Evolutionary conservation across 2,888 invertebrate species (phyloP), one percentile per base, ranked within the genome.

Genomic region (Drosophila tanythrix): DNA sequence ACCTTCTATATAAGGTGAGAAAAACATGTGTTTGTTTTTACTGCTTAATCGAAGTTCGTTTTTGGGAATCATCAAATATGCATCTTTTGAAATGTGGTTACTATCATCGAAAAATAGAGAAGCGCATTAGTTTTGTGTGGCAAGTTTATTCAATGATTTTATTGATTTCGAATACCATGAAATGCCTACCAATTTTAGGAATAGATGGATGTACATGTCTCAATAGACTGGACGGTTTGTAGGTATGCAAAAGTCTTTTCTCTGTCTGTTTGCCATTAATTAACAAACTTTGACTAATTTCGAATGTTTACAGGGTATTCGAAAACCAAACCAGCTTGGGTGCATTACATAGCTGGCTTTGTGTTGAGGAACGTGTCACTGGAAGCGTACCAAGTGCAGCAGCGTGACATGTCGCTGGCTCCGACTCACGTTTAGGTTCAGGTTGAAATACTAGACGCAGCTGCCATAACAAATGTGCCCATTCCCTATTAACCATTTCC

Each of bases 371-470:
- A 74, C 75, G 79, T 76, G 76, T 61, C 79, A 52, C 38, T 55
- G 46, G 64, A 38, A 55, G 63, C 68, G 53, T 69, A 64, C 58
- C 69, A 77, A 79, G 73, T 74, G 81, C 76, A 80, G 48, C 72
- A 71, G 76, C 76, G 76, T 82, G 82, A 83, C 82, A 69, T 67
- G 59, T 43, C 56, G 25, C 21, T 36, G 18, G 46, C 59, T n/a
- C 46, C 18, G 29, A 55, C 21, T 55, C 55, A 38, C 36, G 40
- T 57, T 57, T 57, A 31, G 57, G 38, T 48, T n/a, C 53, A 62
- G 60, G 33, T 53, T 50, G 53, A 66, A 48, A 58, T 53, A 29
- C 35, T 40, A 33, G 29, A 67, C 43, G 67, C 79, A 82, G 69
- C 62, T 66, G 77, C 48, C 63, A 62, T 43, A 69, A 73, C 66